phyloP scores from a whole-genome alignment of 2,888 invertebrate genomes.

The Blastobasis adustella region DNA sequence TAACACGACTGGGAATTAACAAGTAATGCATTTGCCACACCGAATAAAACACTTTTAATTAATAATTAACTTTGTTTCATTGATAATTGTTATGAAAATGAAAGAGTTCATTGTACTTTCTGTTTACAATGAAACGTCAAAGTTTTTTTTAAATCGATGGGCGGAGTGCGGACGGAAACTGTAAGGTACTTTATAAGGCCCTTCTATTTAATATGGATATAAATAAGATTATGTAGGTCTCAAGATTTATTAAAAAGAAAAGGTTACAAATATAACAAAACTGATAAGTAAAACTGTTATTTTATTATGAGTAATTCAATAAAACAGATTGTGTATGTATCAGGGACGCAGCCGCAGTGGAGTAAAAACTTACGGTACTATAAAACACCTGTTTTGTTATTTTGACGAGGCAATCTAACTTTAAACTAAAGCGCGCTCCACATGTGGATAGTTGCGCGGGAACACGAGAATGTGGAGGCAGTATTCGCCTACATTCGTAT shows the following conservation, averaged over 20 bases:
- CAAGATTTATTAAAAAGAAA: neutral
- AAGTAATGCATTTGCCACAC: constrained; percentile 15
- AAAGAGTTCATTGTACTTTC: constrained; percentile 53
- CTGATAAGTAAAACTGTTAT: no score
- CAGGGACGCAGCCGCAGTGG: no score
- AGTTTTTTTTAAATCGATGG: constrained; percentile 16
- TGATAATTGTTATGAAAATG: constrained; percentile 27
- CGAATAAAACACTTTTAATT: constrained; percentile 35
- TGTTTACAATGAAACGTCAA: constrained; percentile 49
- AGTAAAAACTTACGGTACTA: no score
- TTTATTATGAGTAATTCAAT: neutral
- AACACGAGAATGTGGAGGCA: no score
- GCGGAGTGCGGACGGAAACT: neutral
- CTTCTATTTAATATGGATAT: no score
- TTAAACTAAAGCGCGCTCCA: no score
- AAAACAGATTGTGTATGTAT: constrained; percentile 14
- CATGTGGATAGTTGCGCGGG: no score
- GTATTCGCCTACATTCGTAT: no score
- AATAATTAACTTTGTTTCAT: constrained; percentile 31
- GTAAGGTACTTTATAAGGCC: constrained; percentile 4
- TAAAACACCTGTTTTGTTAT: no score
- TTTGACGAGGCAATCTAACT: no score
- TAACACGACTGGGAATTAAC: constrained; percentile 4
- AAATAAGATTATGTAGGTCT: no score
- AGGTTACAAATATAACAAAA: no score